phyloP scores from a whole-genome alignment of 2,797 vertebrate species.

The Spondyliosoma cantharus region DNA sequence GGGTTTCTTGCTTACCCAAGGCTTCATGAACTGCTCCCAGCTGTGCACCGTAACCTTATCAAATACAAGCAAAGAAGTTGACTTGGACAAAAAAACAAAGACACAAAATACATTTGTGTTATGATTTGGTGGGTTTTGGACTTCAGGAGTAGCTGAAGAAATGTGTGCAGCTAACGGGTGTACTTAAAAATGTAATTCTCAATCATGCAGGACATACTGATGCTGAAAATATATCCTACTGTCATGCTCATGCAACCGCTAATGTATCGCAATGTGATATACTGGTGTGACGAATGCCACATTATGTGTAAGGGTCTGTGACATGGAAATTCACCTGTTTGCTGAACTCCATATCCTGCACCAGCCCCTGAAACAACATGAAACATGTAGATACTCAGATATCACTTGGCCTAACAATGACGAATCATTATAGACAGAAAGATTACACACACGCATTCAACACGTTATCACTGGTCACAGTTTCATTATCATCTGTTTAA shows the following conservation, averaged over 20 bases:
- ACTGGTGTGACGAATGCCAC: not conserved
- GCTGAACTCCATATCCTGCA: slow-evolving; percentile 61
- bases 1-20: slow-evolving; percentile 70
- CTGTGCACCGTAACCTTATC: slow-evolving; percentile 75
- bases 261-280: not conserved
- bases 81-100: not conserved
- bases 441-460: not conserved
- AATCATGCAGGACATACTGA: not conserved
- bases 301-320: not conserved
- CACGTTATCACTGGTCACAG: not conserved
- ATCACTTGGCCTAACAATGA: not conserved
- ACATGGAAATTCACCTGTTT: slow-evolving; percentile 58
- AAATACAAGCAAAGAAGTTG: slow-evolving; percentile 43
- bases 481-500: not conserved
- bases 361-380: slow-evolving; percentile 60
- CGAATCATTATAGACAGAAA: not conserved
- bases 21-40: slow-evolving; percentile 71
- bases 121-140: not conserved
- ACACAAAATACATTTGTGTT: not conserved
- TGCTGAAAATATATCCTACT: not conserved
- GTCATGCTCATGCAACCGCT: not conserved
- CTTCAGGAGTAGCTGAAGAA: not conserved
- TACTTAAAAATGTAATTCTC: not conserved
- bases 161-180: not conserved
- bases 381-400: not conserved